Evolutionary conservation across 2,113 vertebrate genomes (phyloP).

Genomic region (Elaphurus davidianus): DNA sequence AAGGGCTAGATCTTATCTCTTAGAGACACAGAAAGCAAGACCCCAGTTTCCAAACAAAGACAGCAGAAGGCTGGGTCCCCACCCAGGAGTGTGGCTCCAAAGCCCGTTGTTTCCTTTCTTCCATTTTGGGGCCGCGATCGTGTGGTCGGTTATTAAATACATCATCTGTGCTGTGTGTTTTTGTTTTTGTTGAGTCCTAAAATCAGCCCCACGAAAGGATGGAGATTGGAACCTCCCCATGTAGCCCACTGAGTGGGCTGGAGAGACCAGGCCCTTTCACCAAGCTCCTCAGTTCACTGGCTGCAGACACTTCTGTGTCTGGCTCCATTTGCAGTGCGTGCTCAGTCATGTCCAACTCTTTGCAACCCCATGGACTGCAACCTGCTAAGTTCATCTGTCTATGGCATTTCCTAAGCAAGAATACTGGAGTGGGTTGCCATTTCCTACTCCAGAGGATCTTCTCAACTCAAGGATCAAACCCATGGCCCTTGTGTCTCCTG

Average conservation of each 20-base stretch:
- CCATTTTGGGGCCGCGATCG: accelerated
- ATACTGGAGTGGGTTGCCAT: not conserved
- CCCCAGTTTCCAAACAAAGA: accelerated
- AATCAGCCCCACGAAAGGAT: not conserved
- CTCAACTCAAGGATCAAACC: not conserved
- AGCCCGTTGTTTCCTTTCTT: accelerated
- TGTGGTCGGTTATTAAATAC: too few relatives aligned
- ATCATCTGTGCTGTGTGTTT: accelerated
- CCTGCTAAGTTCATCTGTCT: not conserved
- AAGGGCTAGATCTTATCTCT: not conserved
- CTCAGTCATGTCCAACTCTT: not conserved
- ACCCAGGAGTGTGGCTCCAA: accelerated
- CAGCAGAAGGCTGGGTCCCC: not conserved
- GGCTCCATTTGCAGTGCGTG: not conserved
- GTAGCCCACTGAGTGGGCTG: not conserved
- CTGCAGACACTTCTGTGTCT: accelerated
- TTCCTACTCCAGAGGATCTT: not conserved
- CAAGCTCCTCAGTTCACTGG: not conserved
- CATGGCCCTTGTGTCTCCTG: not conserved
- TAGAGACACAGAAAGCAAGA: not conserved
- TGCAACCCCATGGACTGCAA: not conserved
- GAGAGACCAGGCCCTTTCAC: not conserved
- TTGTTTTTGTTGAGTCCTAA: not conserved
- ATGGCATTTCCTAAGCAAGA: not conserved
- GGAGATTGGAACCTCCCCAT: not conserved